Percentiles rank a stretch among this genome's conserved stretches.
phyloP scores from a whole-genome alignment of 2,888 invertebrate species.

The Mellilla xanthometata region DNA sequence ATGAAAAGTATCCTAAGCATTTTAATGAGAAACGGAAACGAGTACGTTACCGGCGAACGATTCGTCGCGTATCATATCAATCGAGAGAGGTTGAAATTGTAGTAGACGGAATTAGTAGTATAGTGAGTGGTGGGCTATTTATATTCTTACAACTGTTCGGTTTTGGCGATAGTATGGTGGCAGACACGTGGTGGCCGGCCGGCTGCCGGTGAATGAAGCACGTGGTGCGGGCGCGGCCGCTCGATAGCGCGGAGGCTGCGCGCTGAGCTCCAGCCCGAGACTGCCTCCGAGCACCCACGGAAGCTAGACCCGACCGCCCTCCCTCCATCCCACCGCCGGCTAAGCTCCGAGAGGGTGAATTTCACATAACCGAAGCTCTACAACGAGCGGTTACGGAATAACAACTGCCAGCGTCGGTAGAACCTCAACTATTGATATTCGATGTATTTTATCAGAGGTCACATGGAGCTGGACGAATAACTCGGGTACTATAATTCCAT shows the following conservation, averaged over 20 bases:
- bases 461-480: slow-evolving; percentile 26
- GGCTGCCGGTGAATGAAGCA: slow-evolving; percentile 59
- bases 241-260: slow-evolving; percentile 72
- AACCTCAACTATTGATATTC: slow-evolving; percentile 27
- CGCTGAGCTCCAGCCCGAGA: slow-evolving; percentile 55
- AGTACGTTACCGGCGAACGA: background rate
- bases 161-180: slow-evolving; percentile 35
- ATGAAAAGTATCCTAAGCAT: slow-evolving; percentile 6
- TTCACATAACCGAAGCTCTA: slow-evolving; percentile 30
- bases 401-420: slow-evolving; percentile 28
- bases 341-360: slow-evolving; percentile 19
- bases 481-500: slow-evolving; percentile 17
- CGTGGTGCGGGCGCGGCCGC: slow-evolving; percentile 67
- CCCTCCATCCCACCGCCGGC: slow-evolving; percentile 17
- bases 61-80: background rate
- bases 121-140: slow-evolving; percentile 34
- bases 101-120: slow-evolving; percentile 23
- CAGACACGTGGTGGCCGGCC: slow-evolving; percentile 43
- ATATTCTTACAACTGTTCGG: slow-evolving; percentile 38
- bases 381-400: slow-evolving; percentile 22
- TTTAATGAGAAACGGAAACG: slow-evolving; percentile 6
- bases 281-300: slow-evolving; percentile 28
- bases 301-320: slow-evolving; percentile 32
- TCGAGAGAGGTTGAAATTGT: background rate
- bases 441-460: slow-evolving; percentile 28